Evolutionary conservation across 2,888 invertebrate species (phyloP).

Genomic region (Rhamnusium bicolor): DNA sequence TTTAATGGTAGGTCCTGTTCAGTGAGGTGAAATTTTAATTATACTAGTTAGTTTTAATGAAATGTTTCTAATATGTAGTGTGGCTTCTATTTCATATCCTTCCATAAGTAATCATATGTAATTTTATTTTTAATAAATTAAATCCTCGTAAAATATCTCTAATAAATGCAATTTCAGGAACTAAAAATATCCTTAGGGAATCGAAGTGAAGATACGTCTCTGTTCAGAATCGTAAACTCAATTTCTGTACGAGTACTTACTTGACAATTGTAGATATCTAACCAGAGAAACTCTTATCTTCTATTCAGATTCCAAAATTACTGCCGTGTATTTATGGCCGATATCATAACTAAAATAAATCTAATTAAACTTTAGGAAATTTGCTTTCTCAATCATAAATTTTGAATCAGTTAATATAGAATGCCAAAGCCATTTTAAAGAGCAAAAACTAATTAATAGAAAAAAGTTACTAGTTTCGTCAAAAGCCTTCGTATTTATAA

Average conservation of each 20-base stretch:
- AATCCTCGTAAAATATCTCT: neutral
- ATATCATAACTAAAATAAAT: constrained; percentile 58
- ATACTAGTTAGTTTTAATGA: too few species aligned
- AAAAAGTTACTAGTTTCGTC: too few species aligned
- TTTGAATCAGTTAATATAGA: constrained; percentile 3
- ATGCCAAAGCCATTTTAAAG: too few species aligned
- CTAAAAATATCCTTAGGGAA: neutral
- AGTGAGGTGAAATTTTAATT: too few species aligned
- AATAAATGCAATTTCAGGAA: neutral
- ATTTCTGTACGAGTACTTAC: constrained; percentile 54
- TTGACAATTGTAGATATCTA: constrained; percentile 52
- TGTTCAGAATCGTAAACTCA: constrained; percentile 36
- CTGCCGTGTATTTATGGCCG: constrained; percentile 56
- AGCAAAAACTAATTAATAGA: too few species aligned
- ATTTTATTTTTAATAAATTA: neutral
- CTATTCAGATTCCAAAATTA: constrained; percentile 50
- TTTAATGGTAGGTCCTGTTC: too few species aligned
- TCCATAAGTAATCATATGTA: too few species aligned
- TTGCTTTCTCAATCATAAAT: constrained; percentile 1
- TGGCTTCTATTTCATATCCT: too few species aligned
- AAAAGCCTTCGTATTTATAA: too few species aligned
- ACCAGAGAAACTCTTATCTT: constrained; percentile 35
- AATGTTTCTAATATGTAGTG: too few species aligned
- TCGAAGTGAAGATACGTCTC: neutral
- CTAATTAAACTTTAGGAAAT: constrained; percentile 21